These are phyloP conservation scores for Macrotus californicus DNA, from an alignment of 2,113 vertebrate genomes.

Conservation along the genomic window DNA sequence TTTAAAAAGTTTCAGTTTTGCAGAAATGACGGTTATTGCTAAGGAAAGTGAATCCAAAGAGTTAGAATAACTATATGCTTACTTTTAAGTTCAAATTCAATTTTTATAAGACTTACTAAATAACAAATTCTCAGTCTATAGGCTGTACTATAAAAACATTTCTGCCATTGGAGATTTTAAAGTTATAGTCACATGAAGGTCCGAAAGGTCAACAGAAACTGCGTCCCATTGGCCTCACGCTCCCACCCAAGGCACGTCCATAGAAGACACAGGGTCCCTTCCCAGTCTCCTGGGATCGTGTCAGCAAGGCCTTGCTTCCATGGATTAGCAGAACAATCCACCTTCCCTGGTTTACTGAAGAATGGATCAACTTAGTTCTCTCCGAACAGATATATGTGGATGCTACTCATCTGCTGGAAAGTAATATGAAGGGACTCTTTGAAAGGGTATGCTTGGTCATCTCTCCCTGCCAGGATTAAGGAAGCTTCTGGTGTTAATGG, in stretches of 20 bases:
- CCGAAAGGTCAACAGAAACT: background rate
- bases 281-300: background rate
- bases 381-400: background rate
- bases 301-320: background rate
- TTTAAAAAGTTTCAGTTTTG: conserved; percentile 35
- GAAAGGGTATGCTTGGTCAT: background rate
- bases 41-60: conserved; percentile 1
- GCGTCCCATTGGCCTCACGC: background rate
- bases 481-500: background rate
- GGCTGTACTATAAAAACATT: background rate
- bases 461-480: background rate
- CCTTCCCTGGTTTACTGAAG: background rate
- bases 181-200: background rate
- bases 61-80: background rate
- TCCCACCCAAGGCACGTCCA: background rate
- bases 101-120: conserved; percentile 12
- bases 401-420: background rate
- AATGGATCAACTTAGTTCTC: background rate
- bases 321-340: background rate
- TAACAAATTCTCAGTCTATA: background rate
- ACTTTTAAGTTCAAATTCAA: conserved; percentile 27
- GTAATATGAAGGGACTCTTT: background rate
- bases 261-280: background rate
- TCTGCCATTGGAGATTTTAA: conserved; percentile 21
- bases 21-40: conserved; percentile 14